Evolutionary conservation across 2,113 vertebrate genomes (phyloP).

Genomic region (Colistium nudipinnis): DNA sequence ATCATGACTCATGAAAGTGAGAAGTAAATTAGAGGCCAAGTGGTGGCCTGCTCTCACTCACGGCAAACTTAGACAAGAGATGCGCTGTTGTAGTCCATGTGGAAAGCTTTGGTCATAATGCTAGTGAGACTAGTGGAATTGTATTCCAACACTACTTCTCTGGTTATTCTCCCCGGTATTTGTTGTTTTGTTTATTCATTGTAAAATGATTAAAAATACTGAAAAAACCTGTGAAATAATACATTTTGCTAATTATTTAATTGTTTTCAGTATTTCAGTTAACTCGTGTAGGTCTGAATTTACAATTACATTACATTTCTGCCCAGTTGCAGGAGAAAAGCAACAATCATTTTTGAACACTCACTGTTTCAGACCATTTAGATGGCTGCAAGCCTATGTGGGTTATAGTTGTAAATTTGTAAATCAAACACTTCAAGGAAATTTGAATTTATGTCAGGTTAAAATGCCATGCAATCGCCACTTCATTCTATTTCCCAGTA

Average conservation of each 20-base stretch:
- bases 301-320: neutral
- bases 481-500: no score
- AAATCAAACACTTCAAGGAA: neutral
- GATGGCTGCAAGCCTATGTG: neutral
- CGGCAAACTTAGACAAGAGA: constrained; percentile 37
- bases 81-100: constrained; percentile 22
- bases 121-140: neutral
- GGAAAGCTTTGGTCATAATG: constrained; percentile 13
- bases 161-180: neutral
- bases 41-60: constrained; percentile 23
- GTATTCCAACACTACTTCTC: neutral
- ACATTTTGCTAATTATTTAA: no score
- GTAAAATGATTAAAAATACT: neutral
- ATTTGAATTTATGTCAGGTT: neutral
- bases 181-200: neutral
- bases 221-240: neutral
- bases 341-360: neutral
- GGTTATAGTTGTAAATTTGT: neutral
- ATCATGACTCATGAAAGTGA: constrained; percentile 51
- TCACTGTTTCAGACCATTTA: neutral
- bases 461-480: no score
- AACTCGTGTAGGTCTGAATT: neutral
- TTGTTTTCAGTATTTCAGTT: neutral
- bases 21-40: constrained; percentile 28
- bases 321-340: neutral